Conservation (phyloP, 2,888 invertebrate species). For the Diaprepes abbreviatus region DNA sequence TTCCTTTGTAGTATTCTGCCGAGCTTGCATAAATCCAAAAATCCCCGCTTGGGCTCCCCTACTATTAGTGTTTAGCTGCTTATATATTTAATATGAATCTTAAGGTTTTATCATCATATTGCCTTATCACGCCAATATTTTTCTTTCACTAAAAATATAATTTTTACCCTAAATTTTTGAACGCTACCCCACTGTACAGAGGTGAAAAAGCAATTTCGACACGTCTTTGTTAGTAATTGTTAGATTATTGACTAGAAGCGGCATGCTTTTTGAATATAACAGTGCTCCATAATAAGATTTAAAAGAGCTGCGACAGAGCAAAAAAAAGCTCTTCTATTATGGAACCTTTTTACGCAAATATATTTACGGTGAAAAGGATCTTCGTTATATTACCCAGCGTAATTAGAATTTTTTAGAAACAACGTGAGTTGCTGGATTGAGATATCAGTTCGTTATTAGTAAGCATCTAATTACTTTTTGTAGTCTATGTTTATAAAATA, state of each 20-base stretch:
- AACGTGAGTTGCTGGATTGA: slow-evolving; percentile 6
- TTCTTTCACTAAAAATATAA: too few relatives aligned
- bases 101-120: too few relatives aligned
- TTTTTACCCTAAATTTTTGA: too few relatives aligned
- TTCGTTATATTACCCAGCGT: background rate
- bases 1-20: too few relatives aligned
- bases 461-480: slow-evolving; percentile 4
- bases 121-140: too few relatives aligned
- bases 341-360: slow-evolving; percentile 20
- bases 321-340: slow-evolving; percentile 29
- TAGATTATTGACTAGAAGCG: slow-evolving; percentile 47
- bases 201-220: slow-evolving; percentile 52
- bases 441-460: background rate
- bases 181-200: background rate
- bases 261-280: slow-evolving; percentile 12
- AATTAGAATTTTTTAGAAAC: slow-evolving; percentile 9
- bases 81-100: too few relatives aligned
- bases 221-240: slow-evolving; percentile 55
- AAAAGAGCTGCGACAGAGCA: slow-evolving; percentile 2
- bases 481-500: background rate
- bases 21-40: too few relatives aligned
- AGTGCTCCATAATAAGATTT: slow-evolving; percentile 12
- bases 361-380: background rate
- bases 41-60: too few relatives aligned
- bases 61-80: too few relatives aligned